Percentiles rank a stretch among this genome's conserved stretches.
These are phyloP conservation scores for Hydroisotoma schaefferi DNA, from an alignment of 2,888 invertebrate species.

Conservation along the genomic window DNA sequence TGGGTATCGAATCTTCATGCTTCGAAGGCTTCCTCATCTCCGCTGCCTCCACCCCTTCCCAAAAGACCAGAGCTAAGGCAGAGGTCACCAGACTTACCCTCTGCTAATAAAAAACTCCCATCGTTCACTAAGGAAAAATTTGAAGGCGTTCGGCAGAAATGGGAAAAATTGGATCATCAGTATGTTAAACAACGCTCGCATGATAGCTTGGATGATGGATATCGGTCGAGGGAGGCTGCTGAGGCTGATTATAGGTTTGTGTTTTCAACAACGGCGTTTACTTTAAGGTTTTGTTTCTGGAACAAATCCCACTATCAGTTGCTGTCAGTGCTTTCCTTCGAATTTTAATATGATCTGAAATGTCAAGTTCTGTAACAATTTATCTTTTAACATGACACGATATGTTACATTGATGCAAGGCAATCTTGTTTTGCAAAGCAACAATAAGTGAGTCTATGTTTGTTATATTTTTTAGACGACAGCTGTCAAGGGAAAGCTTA, in stretches of 20 bases:
- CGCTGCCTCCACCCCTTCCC: conserved; percentile 51
- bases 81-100: conserved; percentile 47
- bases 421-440: neutral
- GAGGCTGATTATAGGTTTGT: conserved; percentile 47
- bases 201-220: conserved; percentile 48
- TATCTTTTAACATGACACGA: neutral
- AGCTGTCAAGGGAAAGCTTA: conserved; percentile 47
- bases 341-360: neutral
- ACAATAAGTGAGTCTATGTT: too few relatives aligned
- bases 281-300: too few relatives aligned
- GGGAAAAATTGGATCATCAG: conserved; percentile 48
- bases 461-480: too few relatives aligned
- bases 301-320: too few relatives aligned
- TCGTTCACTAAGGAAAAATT: conserved; percentile 45
- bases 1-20: conserved; percentile 53
- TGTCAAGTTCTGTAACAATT: neutral
- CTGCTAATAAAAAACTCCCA: conserved; percentile 51
- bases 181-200: conserved; percentile 43
- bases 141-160: conserved; percentile 48
- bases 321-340: neutral
- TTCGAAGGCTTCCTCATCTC: conserved; percentile 53
- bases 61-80: conserved; percentile 47
- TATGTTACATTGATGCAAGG: neutral
- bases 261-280: neutral
- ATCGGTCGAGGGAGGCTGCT: conserved; percentile 48